Base-by-base conservation (phyloP, 2,797 vertebrate genomes). In the Notoglanidium macrostoma region DNA sequence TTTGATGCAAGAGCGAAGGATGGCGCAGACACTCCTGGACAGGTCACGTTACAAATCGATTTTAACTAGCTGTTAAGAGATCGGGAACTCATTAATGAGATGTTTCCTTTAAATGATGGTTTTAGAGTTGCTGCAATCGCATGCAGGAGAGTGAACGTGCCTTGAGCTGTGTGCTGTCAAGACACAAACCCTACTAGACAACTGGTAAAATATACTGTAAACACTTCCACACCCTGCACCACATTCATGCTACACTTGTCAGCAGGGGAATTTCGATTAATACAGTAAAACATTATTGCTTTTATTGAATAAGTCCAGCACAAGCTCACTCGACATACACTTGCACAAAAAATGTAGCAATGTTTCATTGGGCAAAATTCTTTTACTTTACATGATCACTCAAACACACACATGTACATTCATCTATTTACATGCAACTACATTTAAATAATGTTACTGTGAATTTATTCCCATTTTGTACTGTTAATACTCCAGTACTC, bases 1-100 rank as follows among this genome's bases (percentile, higher is more conserved):
- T 89, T 80, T 90, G 83, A 87, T 65, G 57, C 85, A 78, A 89
- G 78, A 84, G 49, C 44, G 83, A 63, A 89, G 87, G 72, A 65
- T 87, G 72, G 73, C 86, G 88, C 6, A 21, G 85, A 83, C 87
- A 51, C 85, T 78, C 78, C 84, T 81, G 26, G 85, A 88, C 90
- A 87, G 73, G 51, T 68, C 67, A 67, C 67, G 40, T 72, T 83
- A 32, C 49, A 87, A 77, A 87, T 83, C 59, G 61, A 82, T 85
- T 80, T 85, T 76, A 68, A 44, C 67, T 40, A 86, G 74, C 68
- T 29, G 79, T 83, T 86, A 78, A 88, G 63, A 83, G 61, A 88
- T 61, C 51, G 6, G n/a, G 32, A 88, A 78, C 79, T 86, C 72
- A 83, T 83, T 89, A 84, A 83, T 88, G 59, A 85, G 80, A 91